A percentile compares a stretch with the other conserved stretches of the same genome.
Evolutionary conservation across 2,888 invertebrate species (phyloP).

Genomic region (Papilio gigon): DNA sequence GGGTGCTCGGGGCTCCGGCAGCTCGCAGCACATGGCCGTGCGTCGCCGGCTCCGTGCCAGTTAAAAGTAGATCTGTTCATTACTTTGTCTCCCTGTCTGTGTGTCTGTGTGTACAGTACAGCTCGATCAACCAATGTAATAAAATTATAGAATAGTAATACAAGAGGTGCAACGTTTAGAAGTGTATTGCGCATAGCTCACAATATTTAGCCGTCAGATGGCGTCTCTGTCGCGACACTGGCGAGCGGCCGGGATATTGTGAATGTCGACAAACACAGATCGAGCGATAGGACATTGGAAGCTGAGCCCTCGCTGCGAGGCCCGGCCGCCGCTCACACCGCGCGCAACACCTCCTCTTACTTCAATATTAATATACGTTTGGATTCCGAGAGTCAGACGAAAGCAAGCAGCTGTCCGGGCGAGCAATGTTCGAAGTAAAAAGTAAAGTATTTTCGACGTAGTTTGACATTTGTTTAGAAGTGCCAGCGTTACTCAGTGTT

Average conservation of each 20-base stretch:
- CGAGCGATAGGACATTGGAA: conserved; percentile 41
- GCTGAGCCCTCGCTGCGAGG: conserved; percentile 34
- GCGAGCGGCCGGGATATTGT: conserved; percentile 10
- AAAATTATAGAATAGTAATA: neutral
- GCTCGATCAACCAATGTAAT: neutral
- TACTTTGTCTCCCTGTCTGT: neutral
- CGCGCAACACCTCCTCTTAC: neutral
- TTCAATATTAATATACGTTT: neutral
- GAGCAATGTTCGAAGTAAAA: no score
- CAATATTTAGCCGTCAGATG: conserved; percentile 14
- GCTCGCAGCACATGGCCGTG: no score
- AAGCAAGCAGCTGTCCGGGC: no score
- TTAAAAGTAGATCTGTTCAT: neutral
- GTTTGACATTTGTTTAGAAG: no score
- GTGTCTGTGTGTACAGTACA: no score
- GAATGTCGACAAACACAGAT: conserved; percentile 44
- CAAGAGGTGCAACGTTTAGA: neutral
- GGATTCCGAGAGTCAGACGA: no score
- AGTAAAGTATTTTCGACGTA: no score
- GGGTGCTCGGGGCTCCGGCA: no score
- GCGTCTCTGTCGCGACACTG: conserved; percentile 27
- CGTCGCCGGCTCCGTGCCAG: no score
- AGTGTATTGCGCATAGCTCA: neutral
- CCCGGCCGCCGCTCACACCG: conserved; percentile 12
- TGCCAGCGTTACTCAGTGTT: no score